Percentiles rank a stretch among this genome's conserved stretches.
Conservation (phyloP, 2,888 invertebrate species). For the Leptopilina myrica region DNA sequence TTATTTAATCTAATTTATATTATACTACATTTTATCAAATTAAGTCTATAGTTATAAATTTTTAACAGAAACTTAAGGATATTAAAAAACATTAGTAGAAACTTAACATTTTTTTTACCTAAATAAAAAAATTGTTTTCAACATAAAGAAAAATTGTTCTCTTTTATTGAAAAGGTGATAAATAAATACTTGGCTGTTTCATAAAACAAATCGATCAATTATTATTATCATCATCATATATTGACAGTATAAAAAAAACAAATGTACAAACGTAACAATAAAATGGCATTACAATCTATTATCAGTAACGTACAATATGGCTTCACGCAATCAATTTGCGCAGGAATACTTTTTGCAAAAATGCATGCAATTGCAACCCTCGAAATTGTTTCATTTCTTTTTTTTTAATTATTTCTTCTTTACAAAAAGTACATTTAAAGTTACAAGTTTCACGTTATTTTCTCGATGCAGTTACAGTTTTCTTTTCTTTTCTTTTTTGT, state of each 20-base stretch:
- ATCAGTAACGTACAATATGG: slow-evolving; percentile 36
- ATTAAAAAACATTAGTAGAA: no score
- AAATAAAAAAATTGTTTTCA: no score
- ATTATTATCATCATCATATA: slow-evolving; percentile 40
- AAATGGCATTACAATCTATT: slow-evolving; percentile 51
- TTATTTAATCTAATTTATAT: no score
- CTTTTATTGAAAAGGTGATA: not conserved
- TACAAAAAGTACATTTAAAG: slow-evolving; percentile 38
- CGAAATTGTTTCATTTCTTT: not conserved
- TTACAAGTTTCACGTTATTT: slow-evolving; percentile 7
- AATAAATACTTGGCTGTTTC: slow-evolving; percentile 46
- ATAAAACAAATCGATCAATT: slow-evolving; percentile 57
- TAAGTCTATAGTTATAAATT: no score
- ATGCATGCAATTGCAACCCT: slow-evolving; percentile 27
- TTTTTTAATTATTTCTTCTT: not conserved
- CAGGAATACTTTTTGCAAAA: slow-evolving; percentile 32
- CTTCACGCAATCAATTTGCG: slow-evolving; percentile 25
- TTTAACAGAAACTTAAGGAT: no score
- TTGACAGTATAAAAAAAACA: slow-evolving; percentile 65
- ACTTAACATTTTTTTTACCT: no score
- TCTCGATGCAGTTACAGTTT: slow-evolving; percentile 30
- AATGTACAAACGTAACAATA: slow-evolving; percentile 69
- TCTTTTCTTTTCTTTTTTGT: no score
- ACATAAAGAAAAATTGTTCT: no score
- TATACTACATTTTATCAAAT: no score